Conservation (phyloP, 2,797 vertebrate genomes). For the Phataginus tricuspis region DNA sequence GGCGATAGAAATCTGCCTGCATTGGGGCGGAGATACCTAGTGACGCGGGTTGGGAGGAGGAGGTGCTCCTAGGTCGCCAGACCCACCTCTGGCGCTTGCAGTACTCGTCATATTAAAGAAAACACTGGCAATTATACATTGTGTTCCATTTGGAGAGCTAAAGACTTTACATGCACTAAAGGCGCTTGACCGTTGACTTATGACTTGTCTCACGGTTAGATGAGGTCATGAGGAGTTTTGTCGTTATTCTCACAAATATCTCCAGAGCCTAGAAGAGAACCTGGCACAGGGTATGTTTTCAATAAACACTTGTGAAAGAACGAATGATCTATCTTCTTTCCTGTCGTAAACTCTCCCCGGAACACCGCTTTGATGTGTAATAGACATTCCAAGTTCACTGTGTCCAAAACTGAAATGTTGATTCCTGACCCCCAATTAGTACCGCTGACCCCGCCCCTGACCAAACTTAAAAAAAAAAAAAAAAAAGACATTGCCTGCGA, state of each 20-base stretch:
- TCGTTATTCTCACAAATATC: background rate
- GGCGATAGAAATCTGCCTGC: accelerated
- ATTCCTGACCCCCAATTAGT: background rate
- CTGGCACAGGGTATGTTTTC: background rate
- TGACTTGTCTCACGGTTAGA: background rate
- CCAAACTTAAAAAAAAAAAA: background rate
- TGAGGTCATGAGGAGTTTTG: background rate
- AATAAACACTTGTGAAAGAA: background rate
- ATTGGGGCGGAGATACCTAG: background rate
- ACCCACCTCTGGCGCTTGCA: background rate
- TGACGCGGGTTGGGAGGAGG: accelerated
- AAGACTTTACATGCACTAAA: background rate
- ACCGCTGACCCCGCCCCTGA: background rate
- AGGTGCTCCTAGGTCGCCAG: background rate
- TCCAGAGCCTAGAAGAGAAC: background rate
- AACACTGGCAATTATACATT: background rate
- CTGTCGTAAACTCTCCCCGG: background rate
- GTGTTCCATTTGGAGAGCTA: background rate
- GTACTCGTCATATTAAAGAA: background rate
- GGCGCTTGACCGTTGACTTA: background rate
- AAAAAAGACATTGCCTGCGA: background rate
- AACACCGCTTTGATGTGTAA: background rate
- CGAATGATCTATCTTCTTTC: background rate
- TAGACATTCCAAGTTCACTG: background rate
- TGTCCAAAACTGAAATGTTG: background rate